Percentiles rank a stretch among this genome's conserved stretches.
These are phyloP conservation scores for Grus americana DNA, from an alignment of 2,113 vertebrate genomes.

Conservation along the genomic window DNA sequence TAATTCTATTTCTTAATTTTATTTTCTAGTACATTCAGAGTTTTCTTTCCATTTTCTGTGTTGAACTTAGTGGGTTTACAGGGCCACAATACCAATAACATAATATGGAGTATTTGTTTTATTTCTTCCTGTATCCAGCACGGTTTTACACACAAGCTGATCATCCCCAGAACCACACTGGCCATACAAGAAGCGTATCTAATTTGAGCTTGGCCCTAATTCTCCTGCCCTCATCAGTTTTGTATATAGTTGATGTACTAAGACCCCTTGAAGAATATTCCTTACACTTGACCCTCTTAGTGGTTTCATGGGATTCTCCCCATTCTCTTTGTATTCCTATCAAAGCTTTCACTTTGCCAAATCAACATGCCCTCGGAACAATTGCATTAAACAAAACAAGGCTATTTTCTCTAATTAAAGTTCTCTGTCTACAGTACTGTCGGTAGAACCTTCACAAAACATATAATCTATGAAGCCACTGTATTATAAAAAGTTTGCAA, in stretches of 20 bases:
- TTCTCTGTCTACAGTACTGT: neutral
- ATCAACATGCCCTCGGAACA: slow-evolving; percentile 15
- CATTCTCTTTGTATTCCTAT: slow-evolving; percentile 14
- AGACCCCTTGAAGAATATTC: slow-evolving; percentile 34
- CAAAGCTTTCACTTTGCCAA: slow-evolving; percentile 57
- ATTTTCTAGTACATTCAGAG: slow-evolving; percentile 51
- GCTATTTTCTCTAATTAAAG: neutral
- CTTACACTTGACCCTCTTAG: slow-evolving; percentile 2
- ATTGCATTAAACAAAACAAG: slow-evolving; percentile 47
- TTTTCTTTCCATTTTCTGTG: slow-evolving; percentile 31
- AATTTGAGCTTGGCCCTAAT: slow-evolving; percentile 29
- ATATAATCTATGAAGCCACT: neutral
- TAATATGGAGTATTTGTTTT: neutral
- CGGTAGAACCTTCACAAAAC: neutral
- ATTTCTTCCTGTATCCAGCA: slow-evolving; percentile 48
- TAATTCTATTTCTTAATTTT: slow-evolving; percentile 47
- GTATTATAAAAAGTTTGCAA: neutral
- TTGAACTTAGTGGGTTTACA: slow-evolving; percentile 17
- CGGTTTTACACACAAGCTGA: neutral
- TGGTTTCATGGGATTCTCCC: slow-evolving; percentile 44
- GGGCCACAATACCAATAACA: neutral
- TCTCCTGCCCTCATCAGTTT: slow-evolving; percentile 28
- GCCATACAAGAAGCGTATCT: neutral
- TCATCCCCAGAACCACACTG: slow-evolving; percentile 31
- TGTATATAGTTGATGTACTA: neutral